phyloP scores from a whole-genome alignment of 2,113 vertebrate genomes.

The Phoxinus phoxinus region DNA sequence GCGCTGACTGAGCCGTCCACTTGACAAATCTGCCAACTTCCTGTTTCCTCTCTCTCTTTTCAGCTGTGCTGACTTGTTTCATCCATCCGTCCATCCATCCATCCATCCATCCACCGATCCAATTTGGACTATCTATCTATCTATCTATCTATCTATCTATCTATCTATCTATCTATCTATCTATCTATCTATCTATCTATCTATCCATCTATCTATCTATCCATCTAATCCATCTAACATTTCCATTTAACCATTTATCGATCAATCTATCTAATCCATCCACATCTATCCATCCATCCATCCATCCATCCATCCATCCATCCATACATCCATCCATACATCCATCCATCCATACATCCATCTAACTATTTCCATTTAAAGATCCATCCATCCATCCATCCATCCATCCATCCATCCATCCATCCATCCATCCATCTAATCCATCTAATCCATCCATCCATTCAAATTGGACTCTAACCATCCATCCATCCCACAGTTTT shows the following conservation, averaged over 20 bases:
- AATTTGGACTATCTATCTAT: not conserved
- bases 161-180: not conserved
- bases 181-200: constrained; percentile 31
- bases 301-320: not conserved
- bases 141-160: not conserved
- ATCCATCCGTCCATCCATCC: not conserved
- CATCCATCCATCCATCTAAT: not conserved
- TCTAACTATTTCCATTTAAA: not conserved
- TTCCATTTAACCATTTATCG: not conserved
- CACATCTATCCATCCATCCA: not conserved
- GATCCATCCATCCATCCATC: not conserved
- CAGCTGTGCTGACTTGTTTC: not conserved
- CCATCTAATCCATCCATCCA: not conserved
- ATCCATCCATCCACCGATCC: not conserved
- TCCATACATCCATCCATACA: not conserved
- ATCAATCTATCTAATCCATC: not conserved
- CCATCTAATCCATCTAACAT: not conserved
- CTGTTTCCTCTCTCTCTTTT: not conserved
- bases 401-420: not conserved
- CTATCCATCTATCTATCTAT: not conserved
- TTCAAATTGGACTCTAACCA: not conserved
- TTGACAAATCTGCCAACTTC: constrained; percentile 15
- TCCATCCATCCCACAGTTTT: constrained; percentile 2
- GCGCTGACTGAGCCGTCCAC: constrained; percentile 7
- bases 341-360: not conserved